Evolutionary conservation across 2,888 invertebrate genomes (phyloP).

Genomic region (Norana najaformis): DNA sequence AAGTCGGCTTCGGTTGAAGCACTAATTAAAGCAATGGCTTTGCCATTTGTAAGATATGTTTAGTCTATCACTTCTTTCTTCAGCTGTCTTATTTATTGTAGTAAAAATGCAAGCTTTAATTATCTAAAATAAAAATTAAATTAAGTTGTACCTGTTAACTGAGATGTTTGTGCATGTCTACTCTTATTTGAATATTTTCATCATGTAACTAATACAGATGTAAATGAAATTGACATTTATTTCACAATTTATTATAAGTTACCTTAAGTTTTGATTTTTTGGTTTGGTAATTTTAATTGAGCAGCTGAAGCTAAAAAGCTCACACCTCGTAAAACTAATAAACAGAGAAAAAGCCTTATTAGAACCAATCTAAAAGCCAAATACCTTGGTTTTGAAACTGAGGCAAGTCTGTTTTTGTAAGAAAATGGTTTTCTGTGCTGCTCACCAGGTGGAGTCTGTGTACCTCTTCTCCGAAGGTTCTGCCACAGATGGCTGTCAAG

Average conservation of each 20-base stretch:
- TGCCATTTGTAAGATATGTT: slow-evolving; percentile 51
- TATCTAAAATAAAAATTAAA: neutral
- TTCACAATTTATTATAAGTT: too few relatives aligned
- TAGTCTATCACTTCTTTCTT: neutral
- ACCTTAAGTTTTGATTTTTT: too few relatives aligned
- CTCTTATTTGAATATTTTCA: too few relatives aligned
- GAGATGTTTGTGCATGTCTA: neutral
- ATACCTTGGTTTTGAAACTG: neutral
- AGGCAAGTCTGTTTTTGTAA: neutral
- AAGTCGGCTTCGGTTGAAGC: slow-evolving; percentile 59
- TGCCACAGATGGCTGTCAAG: slow-evolving; percentile 55
- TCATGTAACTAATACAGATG: too few relatives aligned
- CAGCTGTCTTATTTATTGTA: neutral
- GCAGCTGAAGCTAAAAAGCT: too few relatives aligned
- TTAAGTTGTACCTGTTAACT: neutral
- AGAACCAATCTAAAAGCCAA: too few relatives aligned
- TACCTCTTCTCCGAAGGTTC: slow-evolving; percentile 61
- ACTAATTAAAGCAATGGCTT: slow-evolving; percentile 55
- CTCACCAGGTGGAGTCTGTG: slow-evolving; percentile 51
- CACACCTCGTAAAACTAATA: too few relatives aligned
- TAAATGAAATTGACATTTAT: too few relatives aligned
- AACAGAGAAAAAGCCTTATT: too few relatives aligned
- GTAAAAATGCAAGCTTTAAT: neutral
- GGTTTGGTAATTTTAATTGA: too few relatives aligned
- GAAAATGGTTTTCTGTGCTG: neutral